A percentile compares a stretch with the other conserved stretches of the same genome.
phyloP scores from a whole-genome alignment of 2,797 vertebrate species.

The Melanotaenia boesemani region DNA sequence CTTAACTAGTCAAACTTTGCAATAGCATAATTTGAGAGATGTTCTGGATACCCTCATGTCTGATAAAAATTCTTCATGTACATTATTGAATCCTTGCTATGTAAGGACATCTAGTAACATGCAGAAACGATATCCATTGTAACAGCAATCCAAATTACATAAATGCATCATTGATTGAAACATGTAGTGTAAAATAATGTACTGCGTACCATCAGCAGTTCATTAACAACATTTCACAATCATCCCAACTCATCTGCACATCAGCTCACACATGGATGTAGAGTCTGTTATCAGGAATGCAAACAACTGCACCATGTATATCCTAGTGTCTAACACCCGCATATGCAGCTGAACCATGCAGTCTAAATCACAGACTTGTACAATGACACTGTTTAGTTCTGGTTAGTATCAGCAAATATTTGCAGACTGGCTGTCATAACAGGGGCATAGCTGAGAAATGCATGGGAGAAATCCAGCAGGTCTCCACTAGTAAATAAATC shows the following conservation, averaged over 20 bases:
- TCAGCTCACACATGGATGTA: conserved; percentile 57
- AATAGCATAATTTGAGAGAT: background rate
- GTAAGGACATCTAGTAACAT: background rate
- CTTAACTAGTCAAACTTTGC: background rate
- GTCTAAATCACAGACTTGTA: conserved; percentile 78
- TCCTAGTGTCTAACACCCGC: conserved; percentile 70
- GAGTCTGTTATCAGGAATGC: conserved; percentile 74
- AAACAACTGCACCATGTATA: conserved; percentile 80
- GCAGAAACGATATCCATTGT: background rate
- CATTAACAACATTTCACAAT: conserved; percentile 62
- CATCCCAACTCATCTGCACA: conserved; percentile 65
- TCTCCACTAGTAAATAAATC: conserved; percentile 82
- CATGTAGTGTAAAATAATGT: background rate
- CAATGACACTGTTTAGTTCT: conserved; percentile 86
- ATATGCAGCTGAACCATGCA: conserved; percentile 66
- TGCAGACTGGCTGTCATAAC: conserved; percentile 87
- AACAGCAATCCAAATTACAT: background rate
- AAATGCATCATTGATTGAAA: background rate
- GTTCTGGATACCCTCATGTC: background rate
- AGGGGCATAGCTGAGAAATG: conserved; percentile 82
- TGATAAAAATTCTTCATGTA: too few species aligned
- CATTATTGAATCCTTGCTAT: background rate
- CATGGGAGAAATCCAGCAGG: conserved; percentile 75
- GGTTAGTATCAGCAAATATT: conserved; percentile 88
- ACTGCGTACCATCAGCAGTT: conserved; percentile 35